A percentile compares a stretch with the other conserved stretches of the same genome.
Conservation (phyloP, 2,113 vertebrate species). For the Scalopus aquaticus region DNA sequence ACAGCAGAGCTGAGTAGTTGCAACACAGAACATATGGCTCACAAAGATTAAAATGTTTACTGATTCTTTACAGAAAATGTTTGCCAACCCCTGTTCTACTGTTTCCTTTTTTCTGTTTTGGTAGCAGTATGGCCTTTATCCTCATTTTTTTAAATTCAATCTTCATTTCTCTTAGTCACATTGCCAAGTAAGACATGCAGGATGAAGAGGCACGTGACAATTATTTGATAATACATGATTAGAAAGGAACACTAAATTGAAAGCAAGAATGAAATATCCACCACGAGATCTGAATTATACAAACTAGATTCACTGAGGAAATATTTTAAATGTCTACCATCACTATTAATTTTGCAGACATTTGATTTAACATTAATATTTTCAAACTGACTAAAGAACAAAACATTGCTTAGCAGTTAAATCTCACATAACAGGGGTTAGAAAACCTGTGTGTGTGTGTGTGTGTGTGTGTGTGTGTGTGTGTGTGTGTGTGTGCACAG, state of each 20-base stretch:
- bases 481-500: neutral
- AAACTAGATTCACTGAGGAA: conserved; percentile 19
- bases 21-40: neutral
- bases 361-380: neutral
- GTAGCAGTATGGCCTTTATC: neutral
- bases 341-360: conserved; percentile 9
- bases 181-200: neutral
- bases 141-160: neutral
- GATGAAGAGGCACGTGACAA: neutral
- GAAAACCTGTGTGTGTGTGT: neutral
- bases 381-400: neutral
- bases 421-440: neutral
- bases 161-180: neutral
- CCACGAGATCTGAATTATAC: conserved; percentile 12
- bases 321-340: neutral
- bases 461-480: neutral
- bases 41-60: conserved; percentile 23
- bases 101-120: neutral
- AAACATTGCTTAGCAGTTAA: neutral
- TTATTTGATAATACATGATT: neutral
- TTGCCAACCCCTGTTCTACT: neutral
- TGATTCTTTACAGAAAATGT: neutral
- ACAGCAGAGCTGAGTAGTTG: neutral
- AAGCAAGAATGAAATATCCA: conserved; percentile 18
- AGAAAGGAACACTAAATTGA: conserved; percentile 38